Percentiles rank a stretch among this genome's conserved stretches.
phyloP scores from a whole-genome alignment of 2,888 invertebrate species.

The Mamestra brassicae region DNA sequence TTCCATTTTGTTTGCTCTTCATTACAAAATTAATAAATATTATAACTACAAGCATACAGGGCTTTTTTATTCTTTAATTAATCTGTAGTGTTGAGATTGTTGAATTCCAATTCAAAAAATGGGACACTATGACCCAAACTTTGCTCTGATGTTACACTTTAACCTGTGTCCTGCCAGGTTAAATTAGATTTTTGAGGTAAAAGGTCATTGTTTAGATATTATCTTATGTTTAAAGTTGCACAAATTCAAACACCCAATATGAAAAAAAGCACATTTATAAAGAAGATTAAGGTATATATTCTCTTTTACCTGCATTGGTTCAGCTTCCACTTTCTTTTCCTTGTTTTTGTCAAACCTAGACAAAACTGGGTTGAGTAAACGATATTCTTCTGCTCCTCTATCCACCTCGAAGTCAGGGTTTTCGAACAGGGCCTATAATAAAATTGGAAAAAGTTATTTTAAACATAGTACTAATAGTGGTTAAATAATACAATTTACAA shows the following conservation, averaged over 20 bases:
- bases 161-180: not conserved
- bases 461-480: constrained; percentile 4
- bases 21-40: no score
- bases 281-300: not conserved
- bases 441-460: not conserved
- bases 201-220: not conserved
- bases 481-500: not conserved
- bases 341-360: constrained; percentile 95
- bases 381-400: constrained; percentile 96
- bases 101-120: no score
- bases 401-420: constrained; percentile 98
- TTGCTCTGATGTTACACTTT: no score
- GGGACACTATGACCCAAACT: no score
- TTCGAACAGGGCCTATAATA: constrained; percentile 93
- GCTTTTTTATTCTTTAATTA: no score
- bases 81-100: not conserved
- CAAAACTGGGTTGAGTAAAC: constrained; percentile 96
- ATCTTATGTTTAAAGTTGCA: not conserved
- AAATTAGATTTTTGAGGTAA: not conserved
- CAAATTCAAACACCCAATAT: no score
- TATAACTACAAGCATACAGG: no score
- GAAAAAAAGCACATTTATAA: not conserved
- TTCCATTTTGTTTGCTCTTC: no score
- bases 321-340: constrained; percentile 89
- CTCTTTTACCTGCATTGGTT: constrained; percentile 85